A percentile compares a stretch with the other conserved stretches of the same genome.
These are phyloP conservation scores for Mohoua ochrocephala DNA, from an alignment of 2,113 vertebrate genomes.

Conservation along the genomic window DNA sequence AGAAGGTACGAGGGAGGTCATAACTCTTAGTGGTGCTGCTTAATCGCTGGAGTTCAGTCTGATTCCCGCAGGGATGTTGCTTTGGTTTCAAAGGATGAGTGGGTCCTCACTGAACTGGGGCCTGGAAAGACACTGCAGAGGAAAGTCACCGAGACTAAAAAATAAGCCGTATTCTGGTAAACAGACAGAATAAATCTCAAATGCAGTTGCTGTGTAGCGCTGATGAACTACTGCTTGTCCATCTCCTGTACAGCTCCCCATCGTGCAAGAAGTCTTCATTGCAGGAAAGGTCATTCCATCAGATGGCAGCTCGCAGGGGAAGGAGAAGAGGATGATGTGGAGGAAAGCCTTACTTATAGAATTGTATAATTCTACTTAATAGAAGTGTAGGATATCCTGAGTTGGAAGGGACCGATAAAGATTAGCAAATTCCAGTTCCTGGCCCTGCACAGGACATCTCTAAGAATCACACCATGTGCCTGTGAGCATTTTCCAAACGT, in stretches of 20 bases:
- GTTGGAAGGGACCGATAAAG: neutral
- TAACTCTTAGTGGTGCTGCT: neutral
- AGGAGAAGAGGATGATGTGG: fast-evolving
- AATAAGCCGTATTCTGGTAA: neutral
- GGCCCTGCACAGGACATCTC: neutral
- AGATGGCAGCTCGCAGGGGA: neutral
- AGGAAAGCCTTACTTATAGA: neutral
- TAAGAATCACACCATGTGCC: neutral
- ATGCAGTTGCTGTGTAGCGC: fast-evolving
- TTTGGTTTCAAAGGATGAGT: neutral
- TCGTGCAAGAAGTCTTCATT: neutral
- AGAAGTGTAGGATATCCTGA: neutral
- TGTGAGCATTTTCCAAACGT: neutral
- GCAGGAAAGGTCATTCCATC: neutral
- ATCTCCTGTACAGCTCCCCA: fast-evolving
- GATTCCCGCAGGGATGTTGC: neutral
- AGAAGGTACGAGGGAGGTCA: neutral
- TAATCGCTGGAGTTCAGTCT: neutral
- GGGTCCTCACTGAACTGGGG: neutral
- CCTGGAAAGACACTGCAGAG: neutral
- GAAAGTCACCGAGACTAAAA: neutral
- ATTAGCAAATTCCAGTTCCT: neutral
- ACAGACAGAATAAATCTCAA: neutral
- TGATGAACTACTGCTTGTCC: fast-evolving
- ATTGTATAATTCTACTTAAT: neutral